Base-by-base conservation (phyloP, 2,888 invertebrate genomes). In the Polyommatus icarus region DNA sequence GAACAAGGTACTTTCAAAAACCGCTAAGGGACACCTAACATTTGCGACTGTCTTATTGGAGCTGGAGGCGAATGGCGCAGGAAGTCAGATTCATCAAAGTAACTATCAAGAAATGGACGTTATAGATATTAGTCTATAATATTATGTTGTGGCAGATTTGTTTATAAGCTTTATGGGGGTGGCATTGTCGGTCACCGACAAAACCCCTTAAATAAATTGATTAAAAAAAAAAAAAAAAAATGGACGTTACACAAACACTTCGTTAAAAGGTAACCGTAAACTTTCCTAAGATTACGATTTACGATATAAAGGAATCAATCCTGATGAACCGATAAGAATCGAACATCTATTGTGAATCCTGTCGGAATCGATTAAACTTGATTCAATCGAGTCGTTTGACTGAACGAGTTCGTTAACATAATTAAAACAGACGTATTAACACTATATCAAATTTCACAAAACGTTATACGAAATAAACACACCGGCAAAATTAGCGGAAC, bases 401-500 rank as follows among this genome's bases (percentile, higher is more conserved):
- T 10, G 24, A 40, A 72, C 72, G 72, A 72, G 40, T 40, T 20
- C 36, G 20, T 72, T 72, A 40, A 32, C 72, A 72, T 72, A 72
- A 72, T 72, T 40, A 72, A 40, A 72, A 72, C 40, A 1, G 36
- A 72, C 72, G 4, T 36, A 20, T 40, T 40, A 40, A 72, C 72
- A 72, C 72, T 40, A 20, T 72, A 72, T 72, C 72, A 36, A 72
- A 72, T 72, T 72, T 72, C 72, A 40, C 40, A 72, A 72, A 54
- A 72, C n/a, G 40, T 18, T 32, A 72, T 40, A 72, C 40, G 36
- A 72, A 72, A 72, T 10, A n/a, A n/a, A n/a, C n/a, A n/a, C n/a
- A n/a, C n/a, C n/a, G n/a, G n/a, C n/a, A n/a, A n/a, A n/a, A n/a
- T n/a, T n/a, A n/a, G n/a, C n/a, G n/a, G n/a, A n/a, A n/a, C n/a